Percentiles rank a stretch among this genome's conserved stretches.
These are phyloP conservation scores for Sylvilagus floridanus DNA, from an alignment of 2,797 vertebrate species.

Conservation along the genomic window DNA sequence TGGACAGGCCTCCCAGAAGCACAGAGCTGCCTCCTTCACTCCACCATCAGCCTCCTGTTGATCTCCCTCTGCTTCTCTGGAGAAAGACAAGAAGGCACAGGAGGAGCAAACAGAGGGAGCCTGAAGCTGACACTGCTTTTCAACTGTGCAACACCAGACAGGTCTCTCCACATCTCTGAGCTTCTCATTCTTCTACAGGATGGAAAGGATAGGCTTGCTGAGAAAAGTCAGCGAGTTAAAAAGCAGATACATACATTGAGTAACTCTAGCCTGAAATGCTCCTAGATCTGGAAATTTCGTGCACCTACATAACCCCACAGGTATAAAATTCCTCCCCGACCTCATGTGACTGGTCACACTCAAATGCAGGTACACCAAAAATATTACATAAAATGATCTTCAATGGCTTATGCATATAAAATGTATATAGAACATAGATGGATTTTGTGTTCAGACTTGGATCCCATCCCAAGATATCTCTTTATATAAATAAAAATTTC, in stretches of 20 bases:
- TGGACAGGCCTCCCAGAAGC: neutral
- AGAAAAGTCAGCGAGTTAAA: constrained; percentile 38
- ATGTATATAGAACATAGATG: too few species aligned
- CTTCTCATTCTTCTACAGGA: neutral
- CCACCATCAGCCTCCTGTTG: neutral
- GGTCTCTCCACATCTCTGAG: neutral
- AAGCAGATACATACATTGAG: neutral
- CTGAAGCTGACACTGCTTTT: neutral
- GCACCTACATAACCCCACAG: too few species aligned
- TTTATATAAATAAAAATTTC: too few species aligned
- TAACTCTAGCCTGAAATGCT: too few species aligned
- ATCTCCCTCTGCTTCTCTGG: neutral
- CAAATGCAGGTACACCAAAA: too few species aligned
- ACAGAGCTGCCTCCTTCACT: neutral
- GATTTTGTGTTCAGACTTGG: too few species aligned
- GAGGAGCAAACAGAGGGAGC: neutral
- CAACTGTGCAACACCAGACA: neutral
- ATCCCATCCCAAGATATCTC: too few species aligned
- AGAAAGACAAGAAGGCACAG: neutral
- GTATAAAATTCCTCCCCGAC: too few species aligned
- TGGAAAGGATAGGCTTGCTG: neutral
- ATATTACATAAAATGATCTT: too few species aligned
- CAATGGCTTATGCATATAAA: too few species aligned
- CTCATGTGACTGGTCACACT: too few species aligned
- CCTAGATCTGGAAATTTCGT: too few species aligned